Evolutionary conservation across 2,888 invertebrate genomes (phyloP), one percentile per base, ranked within the genome.

Genomic region (Camptogramma bilineatum): DNA sequence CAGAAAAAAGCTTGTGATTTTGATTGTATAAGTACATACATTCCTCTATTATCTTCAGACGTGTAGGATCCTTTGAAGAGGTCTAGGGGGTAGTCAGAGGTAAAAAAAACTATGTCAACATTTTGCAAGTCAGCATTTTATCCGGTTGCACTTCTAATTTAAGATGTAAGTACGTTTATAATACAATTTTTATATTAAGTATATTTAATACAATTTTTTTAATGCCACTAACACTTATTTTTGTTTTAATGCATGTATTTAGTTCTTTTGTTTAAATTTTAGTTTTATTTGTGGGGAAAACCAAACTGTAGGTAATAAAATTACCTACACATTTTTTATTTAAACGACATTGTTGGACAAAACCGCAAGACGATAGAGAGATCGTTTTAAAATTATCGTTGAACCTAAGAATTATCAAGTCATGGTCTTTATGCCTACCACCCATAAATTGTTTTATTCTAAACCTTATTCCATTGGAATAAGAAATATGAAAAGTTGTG

Each of bases 341-440:
- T 18, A 2, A 13, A 60, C 39, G 10, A 53, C 50, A 52, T 52
- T 44, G 48, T 21, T 19, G 39, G 9, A 52, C 19, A 17, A 39
- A 55, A 64, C 64, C 59, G 34, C 64, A 60, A 63, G 59, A 19
- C 31, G 34, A 55, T 53, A 19, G 39, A 55, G 19, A 34, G 7
- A 55, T 64, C 51, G 18, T 47, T 51, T 59, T 39, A 9, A 48
- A 28, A 59, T 52, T 19, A 51, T 44, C 46, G 42, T 52, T 52
- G 17, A 54, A 10, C 24, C 1, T 46, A n/a, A 21, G 39, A 50
- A 46, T 39, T 21, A 61, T 17, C 18, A 28, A 39, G 28, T 24
- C 54, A 63, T 53, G 58, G 54, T 53, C 52, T 16, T 46, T 42
- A 51, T 31, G 31, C 31, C 31, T 31, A 31, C 28, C 28, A 8